These are phyloP conservation scores for Maniola hyperantus DNA, from an alignment of 2,888 invertebrate genomes.

Conservation along the genomic window DNA sequence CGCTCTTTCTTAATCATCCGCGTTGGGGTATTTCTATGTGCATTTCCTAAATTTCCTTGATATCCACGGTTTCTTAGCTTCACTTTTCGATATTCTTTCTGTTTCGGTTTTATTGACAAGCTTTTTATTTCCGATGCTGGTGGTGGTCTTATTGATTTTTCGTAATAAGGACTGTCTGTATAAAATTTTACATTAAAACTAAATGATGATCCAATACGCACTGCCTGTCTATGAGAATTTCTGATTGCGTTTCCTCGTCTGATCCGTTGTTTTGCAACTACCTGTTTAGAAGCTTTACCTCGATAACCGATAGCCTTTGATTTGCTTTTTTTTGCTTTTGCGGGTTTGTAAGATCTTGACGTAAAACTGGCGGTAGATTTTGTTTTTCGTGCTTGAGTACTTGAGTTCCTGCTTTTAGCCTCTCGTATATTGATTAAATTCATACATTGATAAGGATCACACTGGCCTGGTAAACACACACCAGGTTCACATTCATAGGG, in stretches of 20 bases:
- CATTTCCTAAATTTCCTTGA: conserved; percentile 24
- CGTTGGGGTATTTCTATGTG: conserved; percentile 34
- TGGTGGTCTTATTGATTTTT: conserved; percentile 5
- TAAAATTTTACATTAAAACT: conserved; percentile 44
- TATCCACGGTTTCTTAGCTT: conserved; percentile 25
- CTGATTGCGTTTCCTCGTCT: conserved; percentile 15
- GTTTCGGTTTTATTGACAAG: conserved; percentile 20
- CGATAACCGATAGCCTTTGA: conserved; percentile 33
- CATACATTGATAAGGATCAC: conserved; percentile 49
- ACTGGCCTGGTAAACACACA: conserved; percentile 48
- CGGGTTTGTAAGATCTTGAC: conserved; percentile 33
- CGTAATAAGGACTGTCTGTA: conserved; percentile 34
- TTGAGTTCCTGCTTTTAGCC: conserved; percentile 29
- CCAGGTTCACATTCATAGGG: conserved; percentile 51
- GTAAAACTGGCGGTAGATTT: conserved; percentile 48
- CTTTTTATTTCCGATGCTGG: conserved; percentile 12
- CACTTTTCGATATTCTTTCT: conserved; percentile 7
- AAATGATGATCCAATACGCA: conserved; percentile 42
- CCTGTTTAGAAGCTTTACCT: conserved; percentile 20
- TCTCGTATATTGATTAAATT: conserved; percentile 45
- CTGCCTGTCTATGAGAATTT: conserved; percentile 31
- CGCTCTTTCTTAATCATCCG: conserved; percentile 35
- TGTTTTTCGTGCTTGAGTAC: conserved; percentile 38
- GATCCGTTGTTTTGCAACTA: conserved; percentile 17
- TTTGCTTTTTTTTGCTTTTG: conserved; percentile 46